Base-by-base conservation (phyloP, 2,113 vertebrate species). In the Boleophthalmus pectinirostris region DNA sequence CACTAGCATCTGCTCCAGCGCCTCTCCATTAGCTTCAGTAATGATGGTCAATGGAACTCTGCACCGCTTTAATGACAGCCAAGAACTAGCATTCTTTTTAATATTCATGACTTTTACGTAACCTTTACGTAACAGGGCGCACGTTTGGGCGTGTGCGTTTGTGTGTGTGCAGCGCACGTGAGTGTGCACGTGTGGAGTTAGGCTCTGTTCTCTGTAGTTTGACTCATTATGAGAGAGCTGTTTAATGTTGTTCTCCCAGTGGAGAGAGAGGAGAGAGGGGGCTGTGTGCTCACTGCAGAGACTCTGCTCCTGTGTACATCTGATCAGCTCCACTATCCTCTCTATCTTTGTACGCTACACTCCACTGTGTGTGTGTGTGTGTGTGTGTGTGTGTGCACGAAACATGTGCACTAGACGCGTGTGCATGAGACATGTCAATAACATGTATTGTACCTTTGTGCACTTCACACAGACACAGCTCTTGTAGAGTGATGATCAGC, bases 221-320 rank as follows among this genome's bases (percentile, higher is more conserved):
- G 82, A 85, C 90, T 92, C 90, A 90, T 92, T 92, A 92, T 90
- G 85, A 87, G 88, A 88, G 85, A 88, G 84, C 89, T 77, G 88
- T 92, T 92, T 92, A 92, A 92, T 92, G 90, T 90, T 90, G 84
- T 77, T 88, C 82, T 91, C 88, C 89, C 90, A 90, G 83, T 76
- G 87, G 89, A 89, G 88, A 80, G 64, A 74, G 81, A 85, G 79
- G 70, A 88, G 88, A 77, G 64, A 73, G 82, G 85, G 73, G 81
- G 79, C 71, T 84, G 87, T 80, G 87, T 74, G 82, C 87, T 89
- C 89, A 90, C 87, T 90, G 90, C 86, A 81, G 86, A 88, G 76
- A 82, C 61, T 64, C 29, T 43, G 33, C 58, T 63, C 58, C 61
- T 64, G 61, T 64, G 18, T 35, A 33, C 29, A 38, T 64, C 61